phyloP scores from a whole-genome alignment of 2,797 vertebrate species.

The Naso thynnoides region DNA sequence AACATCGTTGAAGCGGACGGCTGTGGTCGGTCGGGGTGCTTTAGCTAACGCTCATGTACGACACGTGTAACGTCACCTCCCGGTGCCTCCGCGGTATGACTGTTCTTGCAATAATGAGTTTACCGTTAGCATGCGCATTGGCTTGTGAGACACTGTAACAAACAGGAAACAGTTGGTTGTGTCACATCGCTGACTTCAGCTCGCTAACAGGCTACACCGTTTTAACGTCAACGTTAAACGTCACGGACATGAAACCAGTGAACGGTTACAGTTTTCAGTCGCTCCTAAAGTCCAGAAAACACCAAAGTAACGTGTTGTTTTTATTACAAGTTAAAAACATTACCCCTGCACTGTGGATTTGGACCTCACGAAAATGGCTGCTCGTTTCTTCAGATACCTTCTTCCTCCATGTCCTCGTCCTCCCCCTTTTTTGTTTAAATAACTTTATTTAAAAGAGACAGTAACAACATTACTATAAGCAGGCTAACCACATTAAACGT shows the following conservation, averaged over 20 bases:
- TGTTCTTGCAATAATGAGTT: background rate
- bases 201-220: background rate
- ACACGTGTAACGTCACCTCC: no score
- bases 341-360: constrained; percentile 58
- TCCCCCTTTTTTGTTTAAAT: background rate
- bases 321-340: constrained; percentile 3
- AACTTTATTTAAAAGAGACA: constrained; percentile 22
- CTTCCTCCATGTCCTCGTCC: constrained; percentile 13
- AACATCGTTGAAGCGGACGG: no score
- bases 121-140: no score
- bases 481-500: no score
- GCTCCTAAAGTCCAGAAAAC: background rate
- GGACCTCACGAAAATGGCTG: constrained; percentile 85
- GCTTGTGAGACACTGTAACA: no score
- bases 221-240: no score
- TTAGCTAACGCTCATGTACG: no score
- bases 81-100: background rate
- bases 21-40: background rate
- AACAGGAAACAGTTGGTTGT: background rate
- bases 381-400: constrained; percentile 55
- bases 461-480: no score
- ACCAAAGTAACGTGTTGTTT: background rate
- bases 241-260: fast-evolving
- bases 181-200: background rate
- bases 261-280: background rate